These are phyloP conservation scores for Pachyramphus minor DNA, from an alignment of 2,113 vertebrate genomes.

Conservation along the genomic window DNA sequence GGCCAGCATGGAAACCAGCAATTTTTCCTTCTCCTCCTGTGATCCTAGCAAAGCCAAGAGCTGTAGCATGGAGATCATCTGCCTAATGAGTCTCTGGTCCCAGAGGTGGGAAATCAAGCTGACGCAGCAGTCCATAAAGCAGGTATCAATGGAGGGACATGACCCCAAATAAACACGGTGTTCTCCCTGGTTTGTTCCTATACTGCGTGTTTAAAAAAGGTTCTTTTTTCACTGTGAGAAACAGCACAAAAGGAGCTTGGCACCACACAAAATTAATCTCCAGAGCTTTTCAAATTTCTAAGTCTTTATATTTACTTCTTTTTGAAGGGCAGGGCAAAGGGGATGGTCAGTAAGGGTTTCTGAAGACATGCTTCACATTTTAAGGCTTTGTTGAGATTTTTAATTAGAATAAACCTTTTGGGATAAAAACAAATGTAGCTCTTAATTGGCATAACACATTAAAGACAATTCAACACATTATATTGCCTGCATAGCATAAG, in stretches of 20 bases:
- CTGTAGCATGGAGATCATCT: neutral
- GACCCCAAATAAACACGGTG: neutral
- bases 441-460: neutral
- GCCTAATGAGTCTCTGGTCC: neutral
- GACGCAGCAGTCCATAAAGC: neutral
- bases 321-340: neutral
- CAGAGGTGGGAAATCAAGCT: neutral
- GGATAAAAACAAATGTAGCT: neutral
- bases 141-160: neutral
- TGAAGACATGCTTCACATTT: neutral
- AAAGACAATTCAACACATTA: neutral
- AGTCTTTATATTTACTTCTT: neutral
- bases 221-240: neutral
- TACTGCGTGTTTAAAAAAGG: accelerated
- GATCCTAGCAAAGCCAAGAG: neutral
- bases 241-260: neutral
- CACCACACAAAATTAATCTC: neutral
- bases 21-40: neutral
- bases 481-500: neutral
- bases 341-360: neutral
- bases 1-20: neutral
- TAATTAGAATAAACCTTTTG: neutral
- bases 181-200: neutral
- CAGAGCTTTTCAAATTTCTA: neutral
- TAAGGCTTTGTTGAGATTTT: neutral